Evolutionary conservation across 2,888 invertebrate genomes (phyloP).

Genomic region (Cryptocephalus moraei): DNA sequence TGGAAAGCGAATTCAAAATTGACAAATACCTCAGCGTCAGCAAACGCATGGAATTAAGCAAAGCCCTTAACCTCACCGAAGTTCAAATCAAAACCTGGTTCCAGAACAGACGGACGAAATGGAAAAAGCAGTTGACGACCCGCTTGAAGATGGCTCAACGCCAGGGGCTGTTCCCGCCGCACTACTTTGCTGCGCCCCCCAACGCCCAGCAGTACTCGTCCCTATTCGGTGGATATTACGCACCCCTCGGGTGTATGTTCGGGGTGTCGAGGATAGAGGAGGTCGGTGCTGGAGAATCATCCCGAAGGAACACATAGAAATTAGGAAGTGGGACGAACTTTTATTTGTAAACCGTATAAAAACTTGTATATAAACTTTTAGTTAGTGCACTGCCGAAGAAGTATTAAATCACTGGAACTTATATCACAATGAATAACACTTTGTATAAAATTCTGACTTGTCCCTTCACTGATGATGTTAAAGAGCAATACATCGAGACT

Average conservation of each 20-base stretch:
- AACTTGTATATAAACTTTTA: too few species aligned
- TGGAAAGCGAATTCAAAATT: constrained; percentile 89
- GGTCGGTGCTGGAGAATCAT: constrained; percentile 9
- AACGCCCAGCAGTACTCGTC: constrained; percentile 48
- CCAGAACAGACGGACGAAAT: constrained; percentile 81
- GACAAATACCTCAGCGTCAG: constrained; percentile 95
- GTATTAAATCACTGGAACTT: too few species aligned
- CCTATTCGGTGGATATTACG: constrained; percentile 50
- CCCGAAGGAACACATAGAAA: not conserved
- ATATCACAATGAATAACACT: too few species aligned
- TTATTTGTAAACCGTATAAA: too few species aligned
- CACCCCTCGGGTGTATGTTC: constrained; percentile 52
- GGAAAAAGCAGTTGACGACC: constrained; percentile 94
- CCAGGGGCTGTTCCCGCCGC: constrained; percentile 65
- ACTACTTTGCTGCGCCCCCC: constrained; percentile 49
- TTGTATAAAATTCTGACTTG: too few species aligned
- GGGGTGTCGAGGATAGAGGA: constrained; percentile 43
- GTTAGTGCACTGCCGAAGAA: too few species aligned
- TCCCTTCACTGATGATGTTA: too few species aligned
- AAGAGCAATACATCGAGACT: too few species aligned
- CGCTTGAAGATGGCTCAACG: constrained; percentile 80
- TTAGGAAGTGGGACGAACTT: too few species aligned
- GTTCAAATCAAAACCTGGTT: constrained; percentile 98
- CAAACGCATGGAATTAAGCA: constrained; percentile 88
- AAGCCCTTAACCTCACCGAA: constrained; percentile 78